These are phyloP conservation scores for Aphelinus certus DNA, from an alignment of 1,140 invertebrate genomes.

Conservation along the genomic window DNA sequence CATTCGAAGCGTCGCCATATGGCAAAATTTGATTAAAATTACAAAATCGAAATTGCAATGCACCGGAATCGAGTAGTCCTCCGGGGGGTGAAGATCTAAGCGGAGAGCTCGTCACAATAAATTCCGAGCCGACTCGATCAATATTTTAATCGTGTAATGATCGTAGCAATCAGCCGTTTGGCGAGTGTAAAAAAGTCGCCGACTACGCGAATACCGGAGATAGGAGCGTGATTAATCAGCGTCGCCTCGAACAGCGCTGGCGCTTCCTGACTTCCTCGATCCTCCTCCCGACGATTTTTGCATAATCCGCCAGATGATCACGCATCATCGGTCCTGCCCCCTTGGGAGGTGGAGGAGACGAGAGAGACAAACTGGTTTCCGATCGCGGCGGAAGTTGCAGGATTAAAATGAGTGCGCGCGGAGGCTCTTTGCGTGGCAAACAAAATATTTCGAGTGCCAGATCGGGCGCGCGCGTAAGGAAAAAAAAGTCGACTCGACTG, in stretches of 20 bases:
- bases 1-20: too few relatives aligned
- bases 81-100: too few relatives aligned
- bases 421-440: not conserved
- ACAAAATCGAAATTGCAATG: too few relatives aligned
- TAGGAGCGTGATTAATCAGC: too few relatives aligned
- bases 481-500: conserved; percentile 18
- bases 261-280: not conserved
- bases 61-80: too few relatives aligned
- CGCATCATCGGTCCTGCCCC: conserved; percentile 5
- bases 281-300: conserved; percentile 13
- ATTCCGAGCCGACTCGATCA: too few relatives aligned
- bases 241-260: not conserved
- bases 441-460: conserved; percentile 18
- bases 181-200: too few relatives aligned
- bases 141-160: too few relatives aligned
- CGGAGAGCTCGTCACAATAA: too few relatives aligned
- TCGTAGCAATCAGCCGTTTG: too few relatives aligned
- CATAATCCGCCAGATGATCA: conserved; percentile 18
- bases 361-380: conserved; percentile 25
- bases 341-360: not conserved
- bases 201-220: too few relatives aligned
- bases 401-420: conserved; percentile 18
- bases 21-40: too few relatives aligned
- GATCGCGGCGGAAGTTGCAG: conserved; percentile 23
- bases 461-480: not conserved